Evolutionary conservation across 1,140 invertebrate genomes (phyloP), one percentile per base, ranked within the genome.

Genomic region (Brachionus sp.): DNA sequence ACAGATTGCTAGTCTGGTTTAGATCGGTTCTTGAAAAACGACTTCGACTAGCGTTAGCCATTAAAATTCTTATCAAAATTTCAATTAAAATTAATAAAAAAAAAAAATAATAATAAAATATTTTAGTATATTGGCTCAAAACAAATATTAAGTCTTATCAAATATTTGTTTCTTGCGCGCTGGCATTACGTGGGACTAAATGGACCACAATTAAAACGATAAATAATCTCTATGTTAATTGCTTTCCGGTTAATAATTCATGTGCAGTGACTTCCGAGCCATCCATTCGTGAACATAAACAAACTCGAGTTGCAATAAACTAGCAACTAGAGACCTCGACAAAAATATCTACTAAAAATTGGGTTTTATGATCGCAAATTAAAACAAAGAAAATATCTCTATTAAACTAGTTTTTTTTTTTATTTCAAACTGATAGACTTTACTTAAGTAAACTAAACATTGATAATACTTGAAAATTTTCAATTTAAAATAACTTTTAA

Each of bases 271-370:
- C 50, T 57, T 57, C 50, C 50, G 50, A 57, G 50, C 50, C 16
- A 25, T 57, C 50, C 50, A 57, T 57, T 57, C 50, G 50, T 57
- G 50, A 57, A 57, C 50, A 57, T 57, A 57, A 57, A 57, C 50
- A 57, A 57, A 57, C 50, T 57, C 2, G 50, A 57, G 50, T 57
- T 23, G 50, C 50, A 2, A 57, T 57, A 57, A 57, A 57, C 19
- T 2, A 57, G 50, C 50, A 23, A 57, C 50, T 19, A 57, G n/a
- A 57, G 50, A 23, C 50, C 50, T 57, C 50, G 39, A 42, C 39
- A 57, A 57, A 25, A 16, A 57, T 57, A 57, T 57, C 50, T 23
- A 19, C 16, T 57, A 57, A 19, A 19, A 57, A 57, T 57, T 9
- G 50, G 50, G 6, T 57, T 46, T 57, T 57, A 57, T 57, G 50